Conservation (phyloP, 2,888 invertebrate genomes). For the Stegana nigrithorax region DNA sequence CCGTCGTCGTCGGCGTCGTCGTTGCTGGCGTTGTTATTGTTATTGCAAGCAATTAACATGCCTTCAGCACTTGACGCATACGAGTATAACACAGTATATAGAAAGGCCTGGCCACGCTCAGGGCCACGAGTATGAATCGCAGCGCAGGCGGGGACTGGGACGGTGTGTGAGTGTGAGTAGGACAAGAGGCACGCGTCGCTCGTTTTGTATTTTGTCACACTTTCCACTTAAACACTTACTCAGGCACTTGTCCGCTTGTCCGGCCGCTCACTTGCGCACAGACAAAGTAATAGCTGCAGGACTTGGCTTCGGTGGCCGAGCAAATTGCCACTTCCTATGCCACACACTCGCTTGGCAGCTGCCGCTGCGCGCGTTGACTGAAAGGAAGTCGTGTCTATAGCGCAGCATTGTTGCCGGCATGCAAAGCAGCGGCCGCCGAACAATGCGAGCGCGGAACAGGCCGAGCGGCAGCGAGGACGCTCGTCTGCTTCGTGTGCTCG, state of each 20-base stretch:
- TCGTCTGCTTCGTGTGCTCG: too few species aligned
- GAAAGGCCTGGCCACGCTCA: conserved; percentile 18
- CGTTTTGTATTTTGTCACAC: background rate
- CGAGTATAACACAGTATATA: too few species aligned
- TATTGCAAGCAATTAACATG: conserved; percentile 57
- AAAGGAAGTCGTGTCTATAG: conserved; percentile 18
- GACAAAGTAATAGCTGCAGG: conserved; percentile 31
- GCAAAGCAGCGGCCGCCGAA: too few species aligned
- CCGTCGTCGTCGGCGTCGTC: conserved; percentile 20
- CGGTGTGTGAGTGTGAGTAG: conserved; percentile 3
- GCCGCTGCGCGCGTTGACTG: too few species aligned
- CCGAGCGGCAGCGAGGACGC: too few species aligned
- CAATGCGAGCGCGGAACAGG: too few species aligned
- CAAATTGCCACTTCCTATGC: conserved; percentile 31
- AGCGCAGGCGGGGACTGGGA: background rate
- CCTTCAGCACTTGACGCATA: conserved; percentile 51
- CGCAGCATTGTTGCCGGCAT: conserved; percentile 11
- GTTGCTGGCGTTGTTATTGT: conserved; percentile 38
- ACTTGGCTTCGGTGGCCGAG: conserved; percentile 36
- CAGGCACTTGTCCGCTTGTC: background rate
- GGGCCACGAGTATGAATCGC: conserved; percentile 11
- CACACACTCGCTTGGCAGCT: conserved; percentile 27
- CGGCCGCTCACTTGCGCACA: too few species aligned
- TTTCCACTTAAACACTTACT: background rate
- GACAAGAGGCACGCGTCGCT: conserved; percentile 34